These are phyloP conservation scores for Leptinotarsa tumamoca DNA, from an alignment of 2,888 invertebrate species.

Conservation along the genomic window DNA sequence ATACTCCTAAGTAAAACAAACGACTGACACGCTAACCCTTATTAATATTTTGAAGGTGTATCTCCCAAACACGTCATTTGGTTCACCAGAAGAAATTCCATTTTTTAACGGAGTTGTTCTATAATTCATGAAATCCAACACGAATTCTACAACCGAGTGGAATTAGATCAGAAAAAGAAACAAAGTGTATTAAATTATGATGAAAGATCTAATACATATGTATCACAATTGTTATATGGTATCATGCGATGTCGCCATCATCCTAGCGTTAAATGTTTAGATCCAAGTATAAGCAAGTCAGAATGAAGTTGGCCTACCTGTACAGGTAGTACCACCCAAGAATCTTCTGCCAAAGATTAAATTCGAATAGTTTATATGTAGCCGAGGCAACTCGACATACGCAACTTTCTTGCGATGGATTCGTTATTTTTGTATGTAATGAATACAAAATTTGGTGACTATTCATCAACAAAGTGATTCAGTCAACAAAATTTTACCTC, in stretches of 20 bases:
- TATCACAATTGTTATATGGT: slow-evolving; percentile 37
- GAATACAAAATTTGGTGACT: no score
- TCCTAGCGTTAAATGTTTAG: slow-evolving; percentile 40
- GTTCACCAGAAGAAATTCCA: slow-evolving; percentile 27
- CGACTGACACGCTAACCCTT: background rate
- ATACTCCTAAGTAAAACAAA: background rate
- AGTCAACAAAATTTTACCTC: no score
- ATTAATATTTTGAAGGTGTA: slow-evolving; percentile 27
- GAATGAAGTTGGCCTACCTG: slow-evolving; percentile 44
- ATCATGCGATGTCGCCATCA: slow-evolving; percentile 43
- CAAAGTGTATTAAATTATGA: slow-evolving; percentile 38
- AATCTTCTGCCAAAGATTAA: slow-evolving; percentile 32
- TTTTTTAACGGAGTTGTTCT: slow-evolving; percentile 30
- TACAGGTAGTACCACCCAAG: slow-evolving; percentile 42
- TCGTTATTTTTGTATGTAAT: background rate
- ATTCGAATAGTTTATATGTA: slow-evolving; percentile 34
- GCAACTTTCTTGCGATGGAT: slow-evolving; percentile 16
- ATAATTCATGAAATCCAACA: slow-evolving; percentile 40
- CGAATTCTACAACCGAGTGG: slow-evolving; percentile 36
- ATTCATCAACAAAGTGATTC: no score
- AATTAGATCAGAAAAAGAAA: slow-evolving; percentile 41
- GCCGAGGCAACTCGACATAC: slow-evolving; percentile 34
- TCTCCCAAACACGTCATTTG: slow-evolving; percentile 39
- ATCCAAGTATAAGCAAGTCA: slow-evolving; percentile 34
- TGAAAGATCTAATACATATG: slow-evolving; percentile 43